Conservation (phyloP, 2,113 vertebrate species). For the Melospiza melodia region DNA sequence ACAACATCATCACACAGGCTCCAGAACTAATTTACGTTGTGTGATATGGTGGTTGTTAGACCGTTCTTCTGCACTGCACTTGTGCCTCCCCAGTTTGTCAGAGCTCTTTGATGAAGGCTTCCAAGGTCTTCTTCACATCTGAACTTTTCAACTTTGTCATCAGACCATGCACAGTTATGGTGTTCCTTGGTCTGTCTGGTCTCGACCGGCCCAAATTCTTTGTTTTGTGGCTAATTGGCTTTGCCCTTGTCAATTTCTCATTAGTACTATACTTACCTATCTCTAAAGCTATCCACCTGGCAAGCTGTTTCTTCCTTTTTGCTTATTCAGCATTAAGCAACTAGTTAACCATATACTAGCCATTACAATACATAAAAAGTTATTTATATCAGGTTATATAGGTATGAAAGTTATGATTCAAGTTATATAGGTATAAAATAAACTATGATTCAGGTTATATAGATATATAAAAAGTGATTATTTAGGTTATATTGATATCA, state of each 20-base stretch:
- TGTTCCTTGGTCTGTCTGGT: not conserved
- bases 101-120: not conserved
- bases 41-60: not conserved
- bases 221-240: not conserved
- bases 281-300: not conserved
- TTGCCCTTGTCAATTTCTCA: not conserved
- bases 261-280: not conserved
- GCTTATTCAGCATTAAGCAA: not conserved
- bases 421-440: not conserved
- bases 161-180: rapidly evolving
- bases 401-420: not conserved
- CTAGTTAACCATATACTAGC: not conserved
- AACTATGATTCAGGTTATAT: not conserved
- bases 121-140: not conserved
- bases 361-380: not conserved
- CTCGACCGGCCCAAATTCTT: not conserved
- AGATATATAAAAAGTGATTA: not conserved
- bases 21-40: not conserved
- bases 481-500: not conserved
- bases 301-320: not conserved
- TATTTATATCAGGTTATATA: not conserved
- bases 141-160: not conserved
- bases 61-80: not conserved
- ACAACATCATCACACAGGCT: rapidly evolving
- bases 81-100: rapidly evolving